These are phyloP conservation scores for Aplocera efformata DNA, from an alignment of 2,888 invertebrate genomes.

Conservation along the genomic window DNA sequence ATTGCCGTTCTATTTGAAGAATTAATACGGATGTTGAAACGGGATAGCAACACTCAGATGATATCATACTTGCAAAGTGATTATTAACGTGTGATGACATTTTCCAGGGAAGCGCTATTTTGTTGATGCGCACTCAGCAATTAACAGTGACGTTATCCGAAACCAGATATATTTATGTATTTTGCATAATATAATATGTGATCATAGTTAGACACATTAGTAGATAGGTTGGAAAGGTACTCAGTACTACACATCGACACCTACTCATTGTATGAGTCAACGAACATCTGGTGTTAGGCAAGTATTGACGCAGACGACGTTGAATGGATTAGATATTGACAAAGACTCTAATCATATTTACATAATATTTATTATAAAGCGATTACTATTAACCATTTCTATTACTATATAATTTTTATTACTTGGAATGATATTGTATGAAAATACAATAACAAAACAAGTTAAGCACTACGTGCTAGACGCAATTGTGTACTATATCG, in stretches of 20 bases:
- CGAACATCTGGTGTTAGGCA: conserved; percentile 63
- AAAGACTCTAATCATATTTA: conserved; percentile 20
- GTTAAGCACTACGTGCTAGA: neutral
- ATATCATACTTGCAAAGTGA: conserved; percentile 33
- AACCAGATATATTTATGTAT: conserved; percentile 11
- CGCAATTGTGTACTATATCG: conserved; percentile 18
- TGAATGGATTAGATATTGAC: conserved; percentile 27
- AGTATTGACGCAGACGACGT: conserved; percentile 29
- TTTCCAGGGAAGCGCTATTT: conserved; percentile 17
- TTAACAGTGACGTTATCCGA: conserved; percentile 10
- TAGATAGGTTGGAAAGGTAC: conserved; percentile 36
- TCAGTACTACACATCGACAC: conserved; percentile 45
- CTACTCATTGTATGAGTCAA: conserved; percentile 59
- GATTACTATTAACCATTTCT: conserved; percentile 2
- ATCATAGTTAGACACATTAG: too few species aligned
- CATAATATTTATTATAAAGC: conserved; percentile 8
- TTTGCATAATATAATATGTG: conserved; percentile 12
- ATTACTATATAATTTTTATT: too few species aligned
- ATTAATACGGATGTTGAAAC: conserved; percentile 21
- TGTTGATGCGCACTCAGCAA: conserved; percentile 7
- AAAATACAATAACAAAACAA: neutral
- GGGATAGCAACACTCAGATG: conserved; percentile 20
- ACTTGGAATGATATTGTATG: neutral
- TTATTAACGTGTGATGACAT: conserved; percentile 22
- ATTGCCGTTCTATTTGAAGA: conserved; percentile 23